A percentile compares a stretch with the other conserved stretches of the same genome.
These are phyloP conservation scores for Falco columbarius DNA, from an alignment of 2,797 vertebrate genomes.

Conservation along the genomic window DNA sequence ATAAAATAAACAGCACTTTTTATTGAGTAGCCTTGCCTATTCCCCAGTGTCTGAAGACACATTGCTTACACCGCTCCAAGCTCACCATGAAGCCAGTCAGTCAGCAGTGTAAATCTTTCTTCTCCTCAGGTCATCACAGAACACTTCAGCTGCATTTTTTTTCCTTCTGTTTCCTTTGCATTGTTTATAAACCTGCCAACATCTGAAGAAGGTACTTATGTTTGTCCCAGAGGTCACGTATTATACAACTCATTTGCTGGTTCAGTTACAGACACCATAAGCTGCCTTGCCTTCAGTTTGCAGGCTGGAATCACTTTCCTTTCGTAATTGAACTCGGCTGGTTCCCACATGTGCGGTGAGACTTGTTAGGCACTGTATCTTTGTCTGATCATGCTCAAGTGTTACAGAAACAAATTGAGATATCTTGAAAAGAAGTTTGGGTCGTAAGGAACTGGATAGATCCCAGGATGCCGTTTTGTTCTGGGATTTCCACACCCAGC, in stretches of 20 bases:
- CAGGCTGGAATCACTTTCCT: constrained; percentile 15
- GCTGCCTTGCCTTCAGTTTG: constrained; percentile 4
- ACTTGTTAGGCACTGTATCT: neutral
- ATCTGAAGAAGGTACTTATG: neutral
- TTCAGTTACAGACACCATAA: constrained; percentile 41
- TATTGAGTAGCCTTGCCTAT: neutral
- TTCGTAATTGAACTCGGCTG: constrained; percentile 37
- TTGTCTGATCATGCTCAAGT: neutral
- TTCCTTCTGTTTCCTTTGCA: neutral
- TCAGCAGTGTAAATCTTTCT: constrained; percentile 21
- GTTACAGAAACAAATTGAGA: neutral
- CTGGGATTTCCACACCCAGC: neutral
- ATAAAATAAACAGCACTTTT: constrained; percentile 44
- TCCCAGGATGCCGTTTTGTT: neutral
- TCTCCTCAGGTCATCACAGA: constrained; percentile 14
- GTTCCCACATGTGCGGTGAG: neutral
- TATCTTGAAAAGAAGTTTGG: neutral
- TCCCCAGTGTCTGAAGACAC: neutral
- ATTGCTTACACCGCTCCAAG: neutral
- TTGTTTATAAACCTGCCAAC: constrained; percentile 2
- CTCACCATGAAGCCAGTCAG: neutral
- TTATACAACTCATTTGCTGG: constrained; percentile 39
- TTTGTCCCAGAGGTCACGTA: neutral
- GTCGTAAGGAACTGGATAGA: neutral
- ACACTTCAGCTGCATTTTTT: neutral